phyloP scores from a whole-genome alignment of 2,888 invertebrate species.

The Tipula unca region DNA sequence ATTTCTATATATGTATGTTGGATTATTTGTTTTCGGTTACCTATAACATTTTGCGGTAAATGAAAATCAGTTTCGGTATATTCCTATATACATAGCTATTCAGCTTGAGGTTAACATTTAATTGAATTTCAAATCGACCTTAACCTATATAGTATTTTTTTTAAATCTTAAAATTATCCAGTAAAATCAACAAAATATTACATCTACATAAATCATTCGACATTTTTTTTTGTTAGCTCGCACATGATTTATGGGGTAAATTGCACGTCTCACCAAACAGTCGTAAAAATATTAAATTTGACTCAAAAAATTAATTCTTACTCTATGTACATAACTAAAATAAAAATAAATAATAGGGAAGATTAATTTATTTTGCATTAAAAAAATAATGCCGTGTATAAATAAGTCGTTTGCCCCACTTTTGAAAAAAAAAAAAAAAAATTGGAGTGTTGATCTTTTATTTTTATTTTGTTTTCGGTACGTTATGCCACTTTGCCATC shows the following conservation, averaged over 20 bases:
- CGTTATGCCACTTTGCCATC: not conserved
- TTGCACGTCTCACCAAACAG: not conserved
- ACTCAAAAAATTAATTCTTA: not conserved
- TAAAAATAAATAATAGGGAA: not conserved
- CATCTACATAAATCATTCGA: not conserved
- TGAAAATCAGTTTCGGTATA: not conserved
- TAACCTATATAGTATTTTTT: not conserved
- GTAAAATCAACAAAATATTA: not conserved
- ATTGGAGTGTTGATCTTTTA: not conserved
- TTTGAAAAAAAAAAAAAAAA: not conserved
- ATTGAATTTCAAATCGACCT: not conserved
- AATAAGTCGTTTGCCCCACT: not conserved
- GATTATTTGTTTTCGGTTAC: not conserved
- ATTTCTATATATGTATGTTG: not conserved
- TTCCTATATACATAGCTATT: too few species aligned
- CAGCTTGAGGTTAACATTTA: not conserved
- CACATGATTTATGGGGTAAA: not conserved
- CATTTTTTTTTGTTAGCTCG: not conserved
- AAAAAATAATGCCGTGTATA: not conserved
- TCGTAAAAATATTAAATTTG: slow-evolving; percentile 8
- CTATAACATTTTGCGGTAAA: not conserved
- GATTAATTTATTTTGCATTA: not conserved
- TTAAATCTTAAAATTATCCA: not conserved
- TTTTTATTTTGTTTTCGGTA: not conserved
- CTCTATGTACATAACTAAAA: not conserved